These are phyloP conservation scores for Hylomyscus alleni DNA, from an alignment of 2,797 vertebrate species.

Conservation along the genomic window DNA sequence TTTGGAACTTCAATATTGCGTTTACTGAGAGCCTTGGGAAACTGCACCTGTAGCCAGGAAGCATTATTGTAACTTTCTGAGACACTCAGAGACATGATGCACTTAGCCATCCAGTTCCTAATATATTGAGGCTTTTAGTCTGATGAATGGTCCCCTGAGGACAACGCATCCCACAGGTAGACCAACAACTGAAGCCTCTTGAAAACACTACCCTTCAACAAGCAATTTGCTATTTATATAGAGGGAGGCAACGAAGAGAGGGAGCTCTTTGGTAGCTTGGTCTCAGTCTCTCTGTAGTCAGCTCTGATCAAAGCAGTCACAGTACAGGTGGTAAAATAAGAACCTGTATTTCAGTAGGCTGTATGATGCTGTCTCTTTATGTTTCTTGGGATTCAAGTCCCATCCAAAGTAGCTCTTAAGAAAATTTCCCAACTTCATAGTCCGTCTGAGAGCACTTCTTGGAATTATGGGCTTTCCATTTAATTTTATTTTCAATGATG, in stretches of 20 bases:
- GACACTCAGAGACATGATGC: not conserved
- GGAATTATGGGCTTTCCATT: constrained; percentile 22
- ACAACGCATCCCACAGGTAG: not conserved
- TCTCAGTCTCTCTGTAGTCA: not conserved
- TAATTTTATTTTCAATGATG: constrained; percentile 62
- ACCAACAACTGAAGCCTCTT: not conserved
- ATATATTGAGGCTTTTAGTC: not conserved
- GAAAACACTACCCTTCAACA: constrained; percentile 36
- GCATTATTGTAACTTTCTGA: constrained; percentile 6
- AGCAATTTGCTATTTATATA: not conserved
- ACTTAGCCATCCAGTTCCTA: not conserved
- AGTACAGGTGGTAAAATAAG: not conserved
- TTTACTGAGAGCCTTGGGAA: not conserved
- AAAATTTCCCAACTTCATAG: not conserved
- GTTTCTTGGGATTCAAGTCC: not conserved
- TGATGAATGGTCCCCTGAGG: not conserved
- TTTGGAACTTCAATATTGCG: not conserved
- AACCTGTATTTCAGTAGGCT: not conserved
- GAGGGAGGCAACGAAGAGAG: not conserved
- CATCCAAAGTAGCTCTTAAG: not conserved
- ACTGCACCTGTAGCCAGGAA: not conserved
- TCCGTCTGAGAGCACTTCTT: constrained; percentile 25
- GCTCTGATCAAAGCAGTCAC: not conserved
- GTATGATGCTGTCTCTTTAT: not conserved
- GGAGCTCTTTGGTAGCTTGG: not conserved